Evolutionary conservation across 2,797 vertebrate species (phyloP).

Genomic region (Gallirallus australis): DNA sequence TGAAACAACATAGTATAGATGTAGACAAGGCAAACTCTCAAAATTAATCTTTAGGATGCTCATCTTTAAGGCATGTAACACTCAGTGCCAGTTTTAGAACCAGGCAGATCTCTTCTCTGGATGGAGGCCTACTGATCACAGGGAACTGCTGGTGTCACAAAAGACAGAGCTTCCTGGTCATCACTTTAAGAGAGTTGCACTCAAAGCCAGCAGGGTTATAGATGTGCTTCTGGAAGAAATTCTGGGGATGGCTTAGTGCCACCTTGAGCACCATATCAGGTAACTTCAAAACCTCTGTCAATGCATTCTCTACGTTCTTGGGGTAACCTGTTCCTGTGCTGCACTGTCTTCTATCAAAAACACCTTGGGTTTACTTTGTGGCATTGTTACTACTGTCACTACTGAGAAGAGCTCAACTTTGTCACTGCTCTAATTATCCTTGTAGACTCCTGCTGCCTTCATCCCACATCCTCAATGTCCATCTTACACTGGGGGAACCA

Average conservation of each 20-base stretch:
- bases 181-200: accelerated
- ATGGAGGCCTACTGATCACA: background rate
- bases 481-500: background rate
- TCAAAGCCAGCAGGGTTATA: background rate
- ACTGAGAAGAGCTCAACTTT: background rate
- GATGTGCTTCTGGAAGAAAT: background rate
- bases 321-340: background rate
- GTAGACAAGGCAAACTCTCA: background rate
- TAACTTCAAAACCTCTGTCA: background rate
- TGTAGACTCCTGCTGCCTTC: background rate
- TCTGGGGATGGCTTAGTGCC: background rate
- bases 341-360: background rate
- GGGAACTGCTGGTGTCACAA: accelerated
- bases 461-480: background rate
- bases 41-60: background rate
- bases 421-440: background rate
- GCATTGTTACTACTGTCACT: background rate
- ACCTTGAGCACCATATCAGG: background rate
- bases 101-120: background rate
- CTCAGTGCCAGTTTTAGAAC: background rate
- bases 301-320: background rate
- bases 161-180: background rate
- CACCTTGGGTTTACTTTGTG: background rate
- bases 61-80: background rate
- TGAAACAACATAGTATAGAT: background rate